phyloP scores from a whole-genome alignment of 1,140 invertebrate species.

The Monochamus saltuarius region DNA sequence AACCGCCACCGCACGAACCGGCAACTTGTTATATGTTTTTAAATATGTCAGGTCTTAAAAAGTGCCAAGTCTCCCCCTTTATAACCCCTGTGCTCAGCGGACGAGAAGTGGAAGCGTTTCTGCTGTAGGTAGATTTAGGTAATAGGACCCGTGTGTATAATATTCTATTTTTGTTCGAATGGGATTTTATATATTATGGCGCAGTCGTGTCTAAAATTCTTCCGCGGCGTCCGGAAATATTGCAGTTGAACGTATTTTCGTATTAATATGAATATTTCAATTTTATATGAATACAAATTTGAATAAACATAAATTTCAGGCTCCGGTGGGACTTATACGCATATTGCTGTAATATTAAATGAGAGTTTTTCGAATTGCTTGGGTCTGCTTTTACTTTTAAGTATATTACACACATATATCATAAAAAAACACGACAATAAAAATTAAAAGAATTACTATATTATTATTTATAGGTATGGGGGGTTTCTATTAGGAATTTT shows the following conservation, averaged over 20 bases:
- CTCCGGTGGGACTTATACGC: too few relatives aligned
- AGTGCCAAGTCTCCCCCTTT: conserved; percentile 14
- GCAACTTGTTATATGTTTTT: background rate
- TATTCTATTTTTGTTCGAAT: conserved; percentile 40
- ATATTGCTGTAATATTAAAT: too few relatives aligned
- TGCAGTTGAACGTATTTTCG: conserved; percentile 8
- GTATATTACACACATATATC: too few relatives aligned
- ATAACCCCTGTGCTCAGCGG: conserved; percentile 16
- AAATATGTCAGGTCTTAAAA: conserved; percentile 8
- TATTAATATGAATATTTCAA: background rate
- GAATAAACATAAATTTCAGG: too few relatives aligned
- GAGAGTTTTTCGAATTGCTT: too few relatives aligned
- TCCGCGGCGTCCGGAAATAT: conserved; percentile 9
- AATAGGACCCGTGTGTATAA: conserved; percentile 38
- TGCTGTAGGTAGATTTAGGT: conserved; percentile 35
- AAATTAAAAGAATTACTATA: too few relatives aligned
- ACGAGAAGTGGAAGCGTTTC: conserved; percentile 22
- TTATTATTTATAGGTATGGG: too few relatives aligned
- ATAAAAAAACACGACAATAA: too few relatives aligned
- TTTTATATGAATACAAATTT: too few relatives aligned
- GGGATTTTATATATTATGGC: conserved; percentile 36
- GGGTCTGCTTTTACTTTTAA: too few relatives aligned
- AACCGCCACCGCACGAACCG: too few relatives aligned
- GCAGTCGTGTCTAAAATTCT: conserved; percentile 27
- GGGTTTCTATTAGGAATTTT: too few relatives aligned